Percentiles rank a stretch among this genome's conserved stretches.
Conservation (phyloP, 2,113 vertebrate species). For the Halcyon senegalensis region DNA sequence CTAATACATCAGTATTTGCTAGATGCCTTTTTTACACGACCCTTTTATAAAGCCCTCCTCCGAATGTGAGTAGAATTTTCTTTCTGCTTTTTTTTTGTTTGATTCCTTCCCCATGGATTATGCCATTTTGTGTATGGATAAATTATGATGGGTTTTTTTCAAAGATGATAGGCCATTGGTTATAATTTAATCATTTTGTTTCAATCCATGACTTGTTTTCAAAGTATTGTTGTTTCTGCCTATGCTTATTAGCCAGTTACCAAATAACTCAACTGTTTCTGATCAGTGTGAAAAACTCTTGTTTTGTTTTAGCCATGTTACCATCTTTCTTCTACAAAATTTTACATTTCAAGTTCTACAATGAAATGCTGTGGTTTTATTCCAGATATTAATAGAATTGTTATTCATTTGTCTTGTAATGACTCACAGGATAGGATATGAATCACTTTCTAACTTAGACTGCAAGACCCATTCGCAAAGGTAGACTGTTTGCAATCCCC, state of each 20-base stretch:
- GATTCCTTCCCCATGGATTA: background rate
- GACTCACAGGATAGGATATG: conserved; percentile 61
- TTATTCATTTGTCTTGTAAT: conserved; percentile 41
- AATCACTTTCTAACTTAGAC: conserved; percentile 20
- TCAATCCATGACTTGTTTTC: background rate
- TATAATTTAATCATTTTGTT: background rate
- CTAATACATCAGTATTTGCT: conserved; percentile 98
- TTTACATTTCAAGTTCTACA: background rate
- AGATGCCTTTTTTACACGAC: conserved; percentile 97
- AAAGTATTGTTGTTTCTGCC: background rate
- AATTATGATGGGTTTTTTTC: background rate
- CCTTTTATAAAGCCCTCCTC: conserved; percentile 98
- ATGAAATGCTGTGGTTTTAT: conserved; percentile 39
- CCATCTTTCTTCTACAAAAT: conserved; percentile 7
- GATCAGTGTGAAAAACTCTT: background rate
- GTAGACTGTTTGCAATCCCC: background rate
- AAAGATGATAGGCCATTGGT: background rate
- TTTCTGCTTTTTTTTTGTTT: background rate
- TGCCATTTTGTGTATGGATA: background rate
- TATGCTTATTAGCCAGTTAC: background rate
- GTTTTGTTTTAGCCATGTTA: background rate
- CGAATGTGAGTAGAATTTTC: conserved; percentile 87
- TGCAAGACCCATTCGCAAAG: background rate
- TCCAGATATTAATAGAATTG: conserved; percentile 53
- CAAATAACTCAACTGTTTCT: background rate